A percentile compares a stretch with the other conserved stretches of the same genome.
These are phyloP conservation scores for Drosophila longiperda DNA, from an alignment of 2,888 invertebrate genomes.

Conservation along the genomic window DNA sequence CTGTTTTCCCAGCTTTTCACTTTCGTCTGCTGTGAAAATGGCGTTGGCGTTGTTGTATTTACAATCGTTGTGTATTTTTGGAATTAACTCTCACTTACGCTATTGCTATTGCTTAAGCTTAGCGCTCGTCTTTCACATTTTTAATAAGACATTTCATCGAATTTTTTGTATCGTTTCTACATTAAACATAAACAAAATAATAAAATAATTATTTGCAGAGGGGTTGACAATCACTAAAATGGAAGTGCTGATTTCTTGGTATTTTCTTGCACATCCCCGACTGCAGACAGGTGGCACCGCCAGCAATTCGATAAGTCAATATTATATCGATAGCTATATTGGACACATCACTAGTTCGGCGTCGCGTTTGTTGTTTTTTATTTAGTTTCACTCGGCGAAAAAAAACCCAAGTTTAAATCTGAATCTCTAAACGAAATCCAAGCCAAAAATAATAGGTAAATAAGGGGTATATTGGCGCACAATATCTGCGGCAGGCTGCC, in stretches of 20 bases:
- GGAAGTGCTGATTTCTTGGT: constrained; percentile 23
- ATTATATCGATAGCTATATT: constrained; percentile 19
- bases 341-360: constrained; percentile 44
- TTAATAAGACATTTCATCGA: constrained; percentile 23
- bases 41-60: constrained; percentile 40
- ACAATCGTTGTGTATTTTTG: constrained; percentile 10
- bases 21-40: constrained; percentile 62
- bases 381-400: constrained; percentile 31
- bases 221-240: constrained; percentile 47
- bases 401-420: constrained; percentile 54
- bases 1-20: constrained; percentile 65
- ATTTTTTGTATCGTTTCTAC: constrained; percentile 28
- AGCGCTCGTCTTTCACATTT: constrained; percentile 55
- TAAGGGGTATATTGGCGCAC: constrained; percentile 19
- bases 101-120: constrained; percentile 41
- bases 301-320: not conserved
- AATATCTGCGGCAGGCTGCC: constrained; percentile 20
- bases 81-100: constrained; percentile 58
- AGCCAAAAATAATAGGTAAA: constrained; percentile 21
- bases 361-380: constrained; percentile 62
- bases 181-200: constrained; percentile 74
- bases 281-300: constrained; percentile 24
- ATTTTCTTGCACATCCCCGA: constrained; percentile 26
- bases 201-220: constrained; percentile 65
- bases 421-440: constrained; percentile 38